These are phyloP conservation scores for Drosophila cognata DNA, from an alignment of 2,888 invertebrate species.

Conservation along the genomic window DNA sequence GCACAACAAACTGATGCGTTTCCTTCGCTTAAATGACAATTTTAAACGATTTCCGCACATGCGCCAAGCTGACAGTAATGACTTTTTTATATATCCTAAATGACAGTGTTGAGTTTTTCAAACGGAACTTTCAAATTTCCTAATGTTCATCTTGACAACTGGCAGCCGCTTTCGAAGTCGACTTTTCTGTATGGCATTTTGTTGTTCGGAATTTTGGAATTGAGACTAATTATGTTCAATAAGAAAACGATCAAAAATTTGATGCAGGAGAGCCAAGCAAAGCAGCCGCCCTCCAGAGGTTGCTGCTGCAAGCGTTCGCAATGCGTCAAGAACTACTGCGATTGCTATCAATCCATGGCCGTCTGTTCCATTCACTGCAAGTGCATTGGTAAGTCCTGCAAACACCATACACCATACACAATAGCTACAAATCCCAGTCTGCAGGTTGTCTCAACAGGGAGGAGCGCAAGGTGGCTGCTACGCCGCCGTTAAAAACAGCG, in stretches of 20 bases:
- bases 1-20: conserved; percentile 6
- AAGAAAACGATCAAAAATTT: conserved; percentile 1
- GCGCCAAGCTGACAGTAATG: background rate
- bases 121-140: background rate
- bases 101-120: background rate
- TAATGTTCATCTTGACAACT: background rate
- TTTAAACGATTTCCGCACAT: conserved; percentile 11
- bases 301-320: conserved; percentile 72
- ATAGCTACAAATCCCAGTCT: background rate
- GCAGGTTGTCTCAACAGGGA: conserved; percentile 67
- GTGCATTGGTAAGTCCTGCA: conserved; percentile 57
- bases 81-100: background rate
- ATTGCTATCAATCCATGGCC: conserved; percentile 72
- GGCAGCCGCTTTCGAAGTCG: background rate
- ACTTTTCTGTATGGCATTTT: background rate
- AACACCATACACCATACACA: too few species aligned
- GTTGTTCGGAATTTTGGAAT: conserved; percentile 17
- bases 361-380: conserved; percentile 61
- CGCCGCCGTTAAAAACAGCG: conserved; percentile 38
- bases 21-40: conserved; percentile 8
- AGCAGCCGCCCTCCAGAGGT: conserved; percentile 47
- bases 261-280: conserved; percentile 23
- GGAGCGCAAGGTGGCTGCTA: conserved; percentile 26
- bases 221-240: conserved; percentile 27
- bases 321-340: conserved; percentile 73